Evolutionary conservation across 2,888 invertebrate species (phyloP).

Genomic region (Hydraecia micacea): DNA sequence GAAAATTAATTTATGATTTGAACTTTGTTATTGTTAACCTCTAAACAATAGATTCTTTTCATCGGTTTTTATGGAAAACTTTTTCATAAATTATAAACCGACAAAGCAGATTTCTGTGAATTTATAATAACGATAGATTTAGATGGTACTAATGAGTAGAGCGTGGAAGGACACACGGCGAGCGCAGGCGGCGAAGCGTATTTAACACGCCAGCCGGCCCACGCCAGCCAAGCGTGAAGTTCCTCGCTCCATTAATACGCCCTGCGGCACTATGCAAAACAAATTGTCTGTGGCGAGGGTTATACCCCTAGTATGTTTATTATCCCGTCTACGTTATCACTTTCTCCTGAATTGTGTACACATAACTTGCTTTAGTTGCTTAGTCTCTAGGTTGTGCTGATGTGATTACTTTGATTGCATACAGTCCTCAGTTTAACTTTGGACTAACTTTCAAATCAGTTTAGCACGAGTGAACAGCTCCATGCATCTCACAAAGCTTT

Average conservation of each 20-base stretch:
- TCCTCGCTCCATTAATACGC: slow-evolving; percentile 80
- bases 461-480: slow-evolving; percentile 40
- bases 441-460: slow-evolving; percentile 52
- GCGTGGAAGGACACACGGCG: slow-evolving; percentile 64
- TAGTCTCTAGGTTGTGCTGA: slow-evolving; percentile 34
- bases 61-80: not conserved
- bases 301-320: slow-evolving; percentile 59
- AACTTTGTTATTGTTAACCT: not conserved
- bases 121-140: slow-evolving; percentile 53
- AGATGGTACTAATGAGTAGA: slow-evolving; percentile 62
- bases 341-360: slow-evolving; percentile 43
- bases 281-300: slow-evolving; percentile 63
- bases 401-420: slow-evolving; percentile 35
- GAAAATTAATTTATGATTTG: not conserved
- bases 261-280: slow-evolving; percentile 64
- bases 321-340: slow-evolving; percentile 48
- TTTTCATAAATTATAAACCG: slow-evolving; percentile 27
- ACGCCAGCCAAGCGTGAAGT: slow-evolving; percentile 77
- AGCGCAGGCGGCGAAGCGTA: slow-evolving; percentile 78
- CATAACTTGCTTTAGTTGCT: slow-evolving; percentile 49
- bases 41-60: not conserved
- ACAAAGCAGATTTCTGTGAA: slow-evolving; percentile 15
- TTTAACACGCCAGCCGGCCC: slow-evolving; percentile 76
- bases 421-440: slow-evolving; percentile 40
- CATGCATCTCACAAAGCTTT: slow-evolving; percentile 51